A percentile compares a stretch with the other conserved stretches of the same genome.
phyloP scores from a whole-genome alignment of 2,797 vertebrate genomes.

The Spinibarbus caldwelli region DNA sequence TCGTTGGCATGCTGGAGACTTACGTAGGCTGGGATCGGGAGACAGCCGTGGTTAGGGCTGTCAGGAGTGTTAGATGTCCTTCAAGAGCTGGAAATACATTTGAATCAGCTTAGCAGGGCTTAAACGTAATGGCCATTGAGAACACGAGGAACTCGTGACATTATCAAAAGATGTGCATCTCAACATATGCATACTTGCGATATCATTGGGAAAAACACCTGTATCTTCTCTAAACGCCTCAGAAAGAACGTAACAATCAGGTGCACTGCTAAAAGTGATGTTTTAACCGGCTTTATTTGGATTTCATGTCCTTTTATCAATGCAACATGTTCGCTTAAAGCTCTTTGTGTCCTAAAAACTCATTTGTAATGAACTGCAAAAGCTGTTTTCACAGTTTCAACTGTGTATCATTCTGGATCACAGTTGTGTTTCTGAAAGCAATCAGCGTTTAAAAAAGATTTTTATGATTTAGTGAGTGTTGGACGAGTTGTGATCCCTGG shows the following conservation, averaged over 20 bases:
- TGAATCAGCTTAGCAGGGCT: constrained; percentile 16
- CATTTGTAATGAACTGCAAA: constrained; percentile 7
- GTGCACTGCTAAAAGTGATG: neutral
- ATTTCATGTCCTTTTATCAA: neutral
- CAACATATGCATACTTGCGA: neutral
- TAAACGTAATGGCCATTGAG: neutral
- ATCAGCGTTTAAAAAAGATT: constrained; percentile 48
- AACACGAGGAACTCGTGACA: neutral
- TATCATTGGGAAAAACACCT: neutral
- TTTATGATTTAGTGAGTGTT: constrained; percentile 74
- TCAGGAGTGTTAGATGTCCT: constrained; percentile 57
- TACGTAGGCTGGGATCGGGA: constrained; percentile 61
- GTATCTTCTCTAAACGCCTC: neutral
- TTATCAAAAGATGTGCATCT: neutral
- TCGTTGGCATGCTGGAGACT: constrained; percentile 67
- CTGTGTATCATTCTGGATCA: constrained; percentile 48
- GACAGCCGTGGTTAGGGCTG: constrained; percentile 60
- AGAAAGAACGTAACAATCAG: neutral
- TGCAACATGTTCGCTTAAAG: neutral
- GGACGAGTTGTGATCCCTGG: constrained; percentile 74
- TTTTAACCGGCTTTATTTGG: neutral
- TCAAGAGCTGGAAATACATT: constrained; percentile 27
- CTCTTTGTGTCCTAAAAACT: constrained; percentile 4
- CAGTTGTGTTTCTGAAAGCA: constrained; percentile 53
- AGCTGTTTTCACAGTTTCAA: constrained; percentile 2